Evolutionary conservation across 2,888 invertebrate genomes (phyloP), one percentile per base, ranked within the genome.

Genomic region (Melanchra persicariae): DNA sequence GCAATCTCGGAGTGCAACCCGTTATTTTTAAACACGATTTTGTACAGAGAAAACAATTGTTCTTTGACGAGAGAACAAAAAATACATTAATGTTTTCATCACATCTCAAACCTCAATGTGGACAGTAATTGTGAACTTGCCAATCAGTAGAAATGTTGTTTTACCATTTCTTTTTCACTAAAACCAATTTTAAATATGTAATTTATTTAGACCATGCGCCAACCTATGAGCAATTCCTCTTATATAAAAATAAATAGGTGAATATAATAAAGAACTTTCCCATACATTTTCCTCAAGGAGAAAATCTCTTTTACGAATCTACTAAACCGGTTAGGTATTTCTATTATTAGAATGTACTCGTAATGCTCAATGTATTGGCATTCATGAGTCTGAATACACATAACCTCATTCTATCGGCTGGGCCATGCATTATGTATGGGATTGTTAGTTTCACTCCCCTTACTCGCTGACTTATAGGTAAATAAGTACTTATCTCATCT

Each of bases 381-480:
- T 82, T 67, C 72, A 63, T 71, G 62, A 63, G 55, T 47, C 22
- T 43, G 63, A 61, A 77, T 60, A 66, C 34, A 52, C 59, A 62
- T 79, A 70, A 62, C 52, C 65, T 77, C 52, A n/a, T 65, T 77
- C 60, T 34, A 65, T 43, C 49, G 55, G 43, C 8, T 59, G 22
- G 22, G 17, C 10, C 52, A 67, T 82, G 22, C 57, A 82, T 78
- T 45, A 82, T 79, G 60, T 64, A 79, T 82, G 37, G 52, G 22
- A 49, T 72, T 54, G 62, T 30, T 67, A 72, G 63, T 82, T 82
- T 82, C 79, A 55, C 78, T 66, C 40, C 51, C 60, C 55, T 57
- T 22, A 43, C 60, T 62, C 64, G 71, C 71, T 77, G 55, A 63
- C 47, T 66, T 59, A 81, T 81, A 51, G 7, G 49, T 64, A 78